Conservation (phyloP, 2,113 vertebrate genomes). For the Myrmecophaga tridactyla region DNA sequence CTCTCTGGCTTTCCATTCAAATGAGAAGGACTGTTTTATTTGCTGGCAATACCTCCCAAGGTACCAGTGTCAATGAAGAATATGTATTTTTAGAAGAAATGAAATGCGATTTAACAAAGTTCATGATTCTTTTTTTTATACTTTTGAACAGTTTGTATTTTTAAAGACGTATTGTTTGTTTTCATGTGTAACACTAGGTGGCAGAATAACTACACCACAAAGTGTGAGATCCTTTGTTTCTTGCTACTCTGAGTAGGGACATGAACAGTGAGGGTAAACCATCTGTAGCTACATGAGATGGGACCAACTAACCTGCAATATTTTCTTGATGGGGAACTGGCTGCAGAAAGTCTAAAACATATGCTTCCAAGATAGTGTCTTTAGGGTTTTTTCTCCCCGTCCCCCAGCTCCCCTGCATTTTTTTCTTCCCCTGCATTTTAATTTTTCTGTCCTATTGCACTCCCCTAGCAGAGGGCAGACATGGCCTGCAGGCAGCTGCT, state of each 20-base stretch:
- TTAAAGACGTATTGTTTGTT: slow-evolving; percentile 10
- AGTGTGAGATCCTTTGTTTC: background rate
- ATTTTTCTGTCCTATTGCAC: slow-evolving; percentile 61
- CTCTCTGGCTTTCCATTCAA: background rate
- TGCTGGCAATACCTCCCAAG: background rate
- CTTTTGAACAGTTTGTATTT: background rate
- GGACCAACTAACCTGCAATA: slow-evolving; percentile 70
- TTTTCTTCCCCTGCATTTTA: slow-evolving; percentile 27
- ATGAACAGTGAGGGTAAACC: slow-evolving; percentile 46
- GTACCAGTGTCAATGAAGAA: background rate
- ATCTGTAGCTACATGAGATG: slow-evolving; percentile 64
- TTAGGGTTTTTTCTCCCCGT: slow-evolving; percentile 53
- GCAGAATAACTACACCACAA: slow-evolving; percentile 82
- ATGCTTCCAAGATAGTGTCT: slow-evolving; percentile 69
- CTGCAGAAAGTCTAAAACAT: slow-evolving; percentile 71
- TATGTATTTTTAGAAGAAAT: slow-evolving; percentile 17
- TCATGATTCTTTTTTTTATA: background rate
- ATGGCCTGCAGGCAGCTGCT: slow-evolving; percentile 48
- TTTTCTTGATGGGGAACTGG: slow-evolving; percentile 74
- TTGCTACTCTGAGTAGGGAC: background rate
- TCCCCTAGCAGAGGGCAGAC: slow-evolving; percentile 45
- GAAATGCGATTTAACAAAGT: background rate
- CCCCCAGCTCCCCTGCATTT: slow-evolving; percentile 13
- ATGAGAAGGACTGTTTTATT: background rate
- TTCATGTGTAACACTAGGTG: slow-evolving; percentile 81